A percentile compares a stretch with the other conserved stretches of the same genome.
Conservation (phyloP, 2,797 vertebrate species). For the Squalus acanthias region DNA sequence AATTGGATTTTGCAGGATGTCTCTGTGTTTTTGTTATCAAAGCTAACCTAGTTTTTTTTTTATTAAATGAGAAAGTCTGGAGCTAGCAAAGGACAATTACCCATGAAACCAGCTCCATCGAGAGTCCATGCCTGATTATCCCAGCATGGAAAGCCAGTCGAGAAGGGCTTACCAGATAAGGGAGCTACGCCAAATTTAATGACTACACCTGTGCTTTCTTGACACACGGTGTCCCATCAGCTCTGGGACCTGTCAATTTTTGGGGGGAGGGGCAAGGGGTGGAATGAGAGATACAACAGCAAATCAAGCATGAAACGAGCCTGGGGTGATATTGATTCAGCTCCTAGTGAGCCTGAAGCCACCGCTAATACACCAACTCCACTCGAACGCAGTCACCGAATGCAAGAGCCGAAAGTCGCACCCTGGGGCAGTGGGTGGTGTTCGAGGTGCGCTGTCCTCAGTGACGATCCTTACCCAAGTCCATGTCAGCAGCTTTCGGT, state of each 20-base stretch:
- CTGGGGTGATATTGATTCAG: neutral
- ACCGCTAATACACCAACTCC: neutral
- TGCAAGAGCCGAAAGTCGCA: neutral
- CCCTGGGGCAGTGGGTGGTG: neutral
- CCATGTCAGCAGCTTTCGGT: slow-evolving; percentile 93
- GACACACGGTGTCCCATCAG: neutral
- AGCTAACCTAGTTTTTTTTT: neutral
- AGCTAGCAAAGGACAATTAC: neutral
- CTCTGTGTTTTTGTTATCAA: neutral
- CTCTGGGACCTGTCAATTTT: neutral
- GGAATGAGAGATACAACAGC: neutral
- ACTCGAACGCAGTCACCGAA: neutral
- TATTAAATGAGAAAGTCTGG: neutral
- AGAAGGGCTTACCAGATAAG: neutral
- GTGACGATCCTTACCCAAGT: slow-evolving; percentile 69
- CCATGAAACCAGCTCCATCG: neutral
- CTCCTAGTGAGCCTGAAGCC: neutral
- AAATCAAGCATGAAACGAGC: neutral
- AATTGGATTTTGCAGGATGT: neutral
- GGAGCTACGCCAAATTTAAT: neutral
- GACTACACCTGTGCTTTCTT: neutral
- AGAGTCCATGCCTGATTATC: no score
- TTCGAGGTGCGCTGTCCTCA: rapidly evolving
- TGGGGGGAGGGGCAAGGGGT: neutral
- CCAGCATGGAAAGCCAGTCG: neutral